Percentiles rank a stretch among this genome's conserved stretches.
These are phyloP conservation scores for Oeneis ivallda DNA, from an alignment of 2,888 invertebrate genomes.

Conservation along the genomic window DNA sequence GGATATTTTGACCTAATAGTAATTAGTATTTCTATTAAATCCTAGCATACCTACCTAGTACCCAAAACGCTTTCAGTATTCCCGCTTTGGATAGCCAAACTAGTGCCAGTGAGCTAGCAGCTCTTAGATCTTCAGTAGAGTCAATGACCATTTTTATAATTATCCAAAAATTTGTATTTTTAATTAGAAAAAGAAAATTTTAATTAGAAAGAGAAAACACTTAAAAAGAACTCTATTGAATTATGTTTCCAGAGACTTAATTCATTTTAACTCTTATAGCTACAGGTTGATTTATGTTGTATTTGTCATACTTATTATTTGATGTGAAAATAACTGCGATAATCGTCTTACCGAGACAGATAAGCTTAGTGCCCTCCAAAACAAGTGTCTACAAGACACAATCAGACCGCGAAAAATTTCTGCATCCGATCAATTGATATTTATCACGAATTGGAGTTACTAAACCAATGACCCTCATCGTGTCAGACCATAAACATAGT, in stretches of 20 bases:
- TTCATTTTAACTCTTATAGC: not conserved
- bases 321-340: not conserved
- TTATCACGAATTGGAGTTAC: slow-evolving; percentile 11
- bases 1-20: no score
- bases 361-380: slow-evolving; percentile 1
- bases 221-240: no score
- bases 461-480: slow-evolving; percentile 11
- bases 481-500: not conserved
- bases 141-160: no score
- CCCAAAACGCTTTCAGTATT: no score
- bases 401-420: slow-evolving; percentile 15
- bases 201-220: no score
- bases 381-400: slow-evolving; percentile 3
- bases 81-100: not conserved
- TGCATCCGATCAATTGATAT: not conserved
- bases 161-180: no score
- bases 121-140: no score
- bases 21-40: no score
- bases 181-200: no score
- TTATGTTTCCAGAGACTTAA: not conserved
- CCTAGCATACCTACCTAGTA: no score
- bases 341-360: not conserved
- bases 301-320: not conserved
- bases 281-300: not conserved
- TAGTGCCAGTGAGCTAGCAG: not conserved